These are phyloP conservation scores for Cryptocephalus primarius DNA, from an alignment of 2,888 invertebrate species.

Conservation along the genomic window DNA sequence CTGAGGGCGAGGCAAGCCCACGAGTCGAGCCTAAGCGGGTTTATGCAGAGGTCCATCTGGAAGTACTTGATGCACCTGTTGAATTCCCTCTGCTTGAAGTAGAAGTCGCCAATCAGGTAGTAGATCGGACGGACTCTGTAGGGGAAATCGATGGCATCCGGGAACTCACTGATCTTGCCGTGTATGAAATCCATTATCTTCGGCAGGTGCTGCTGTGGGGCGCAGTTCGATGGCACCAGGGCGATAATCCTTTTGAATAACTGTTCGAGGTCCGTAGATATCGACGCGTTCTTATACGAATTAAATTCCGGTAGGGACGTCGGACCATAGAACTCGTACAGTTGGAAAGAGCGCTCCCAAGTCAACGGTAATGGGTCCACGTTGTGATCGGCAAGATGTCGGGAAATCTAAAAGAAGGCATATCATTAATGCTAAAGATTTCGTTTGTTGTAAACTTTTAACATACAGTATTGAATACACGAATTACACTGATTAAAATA, in stretches of 20 bases:
- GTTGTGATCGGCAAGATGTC: constrained; percentile 66
- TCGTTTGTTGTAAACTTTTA: too few species aligned
- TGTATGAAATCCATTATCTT: constrained; percentile 26
- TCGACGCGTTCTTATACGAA: constrained; percentile 59
- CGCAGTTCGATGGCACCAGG: constrained; percentile 55
- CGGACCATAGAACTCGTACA: constrained; percentile 75
- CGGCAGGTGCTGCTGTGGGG: constrained; percentile 51
- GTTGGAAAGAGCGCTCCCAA: constrained; percentile 62
- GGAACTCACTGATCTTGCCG: constrained; percentile 20
- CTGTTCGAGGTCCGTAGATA: constrained; percentile 72
- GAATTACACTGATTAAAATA: too few species aligned
- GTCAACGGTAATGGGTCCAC: constrained; percentile 56
- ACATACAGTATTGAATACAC: too few species aligned
- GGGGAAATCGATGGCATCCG: constrained; percentile 30
- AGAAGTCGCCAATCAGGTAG: constrained; percentile 85
- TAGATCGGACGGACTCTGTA: constrained; percentile 55
- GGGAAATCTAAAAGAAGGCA: constrained; percentile 33
- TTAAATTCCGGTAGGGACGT: constrained; percentile 72
- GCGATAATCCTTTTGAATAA: constrained; percentile 59
- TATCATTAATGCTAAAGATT: too few species aligned
- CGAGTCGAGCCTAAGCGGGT: constrained; percentile 72
- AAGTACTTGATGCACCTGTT: constrained; percentile 66
- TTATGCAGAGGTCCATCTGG: constrained; percentile 69
- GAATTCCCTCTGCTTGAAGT: constrained; percentile 79
- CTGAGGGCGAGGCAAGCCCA: constrained; percentile 88